These are phyloP conservation scores for Cydia splendana DNA, from an alignment of 1,140 invertebrate species.

Conservation along the genomic window DNA sequence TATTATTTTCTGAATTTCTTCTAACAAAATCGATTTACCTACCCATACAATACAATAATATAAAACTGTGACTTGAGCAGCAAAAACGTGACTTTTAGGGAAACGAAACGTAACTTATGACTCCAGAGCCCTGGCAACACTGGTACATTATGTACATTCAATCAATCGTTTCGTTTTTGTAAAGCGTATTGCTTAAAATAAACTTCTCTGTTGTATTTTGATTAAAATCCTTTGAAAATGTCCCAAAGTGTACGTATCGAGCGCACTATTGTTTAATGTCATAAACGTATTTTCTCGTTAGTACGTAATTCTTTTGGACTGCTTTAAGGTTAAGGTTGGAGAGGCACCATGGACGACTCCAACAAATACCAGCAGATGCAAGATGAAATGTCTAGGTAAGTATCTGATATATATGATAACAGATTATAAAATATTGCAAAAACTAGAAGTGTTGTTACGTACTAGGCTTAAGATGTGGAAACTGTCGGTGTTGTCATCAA, in stretches of 20 bases:
- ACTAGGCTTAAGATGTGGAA: too few relatives aligned
- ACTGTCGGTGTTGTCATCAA: too few relatives aligned
- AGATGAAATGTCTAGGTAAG: slow-evolving; percentile 90
- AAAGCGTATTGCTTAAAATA: not conserved
- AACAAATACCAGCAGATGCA: slow-evolving; percentile 86
- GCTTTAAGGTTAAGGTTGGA: slow-evolving; percentile 66
- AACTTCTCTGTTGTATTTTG: not conserved
- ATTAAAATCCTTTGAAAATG: slow-evolving; percentile 35
- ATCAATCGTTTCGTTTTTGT: not conserved
- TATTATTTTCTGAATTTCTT: too few relatives aligned
- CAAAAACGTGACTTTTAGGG: too few relatives aligned
- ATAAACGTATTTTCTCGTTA: slow-evolving; percentile 47
- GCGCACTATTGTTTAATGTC: slow-evolving; percentile 37
- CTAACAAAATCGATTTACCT: too few relatives aligned
- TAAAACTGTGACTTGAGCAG: too few relatives aligned
- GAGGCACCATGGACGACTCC: slow-evolving; percentile 69
- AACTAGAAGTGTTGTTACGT: too few relatives aligned
- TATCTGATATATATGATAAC: slow-evolving; percentile 27
- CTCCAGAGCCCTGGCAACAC: too few relatives aligned
- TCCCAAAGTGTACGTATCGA: slow-evolving; percentile 53
- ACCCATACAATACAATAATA: too few relatives aligned
- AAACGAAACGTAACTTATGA: too few relatives aligned
- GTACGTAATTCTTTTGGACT: slow-evolving; percentile 71
- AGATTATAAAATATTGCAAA: not conserved
- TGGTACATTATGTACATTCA: not conserved